phyloP scores from a whole-genome alignment of 1,140 invertebrate species.

The Drosophila lowei region DNA sequence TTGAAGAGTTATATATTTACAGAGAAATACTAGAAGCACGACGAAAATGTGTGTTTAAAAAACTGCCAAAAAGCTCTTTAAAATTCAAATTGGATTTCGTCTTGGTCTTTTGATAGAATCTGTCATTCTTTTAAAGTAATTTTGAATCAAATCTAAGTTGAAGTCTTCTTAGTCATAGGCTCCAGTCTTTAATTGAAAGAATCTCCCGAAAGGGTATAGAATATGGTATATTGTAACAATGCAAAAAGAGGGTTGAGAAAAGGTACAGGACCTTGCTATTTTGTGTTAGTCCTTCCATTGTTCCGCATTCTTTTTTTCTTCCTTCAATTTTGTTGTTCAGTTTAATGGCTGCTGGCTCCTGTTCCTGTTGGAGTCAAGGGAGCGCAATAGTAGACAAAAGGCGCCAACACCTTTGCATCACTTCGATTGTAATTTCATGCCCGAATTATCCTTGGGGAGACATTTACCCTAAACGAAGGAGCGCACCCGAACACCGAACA shows the following conservation, averaged over 20 bases:
- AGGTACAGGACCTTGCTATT: constrained; percentile 32
- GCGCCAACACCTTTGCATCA: constrained; percentile 68
- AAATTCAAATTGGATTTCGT: too few species aligned
- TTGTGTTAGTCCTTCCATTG: background rate
- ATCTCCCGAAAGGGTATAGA: too few species aligned
- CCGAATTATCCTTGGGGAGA: constrained; percentile 79
- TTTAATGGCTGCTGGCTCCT: constrained; percentile 48
- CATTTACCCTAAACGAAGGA: constrained; percentile 67
- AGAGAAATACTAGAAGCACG: too few species aligned
- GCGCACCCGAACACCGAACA: constrained; percentile 12
- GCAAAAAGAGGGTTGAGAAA: background rate
- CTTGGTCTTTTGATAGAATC: too few species aligned
- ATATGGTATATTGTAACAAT: too few species aligned
- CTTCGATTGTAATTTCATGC: constrained; percentile 80
- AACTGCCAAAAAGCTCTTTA: too few species aligned
- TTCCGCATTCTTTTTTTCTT: constrained; percentile 23
- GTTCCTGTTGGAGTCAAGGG: constrained; percentile 35
- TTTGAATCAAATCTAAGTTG: too few species aligned
- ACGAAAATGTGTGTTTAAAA: too few species aligned
- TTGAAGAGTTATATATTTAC: too few species aligned
- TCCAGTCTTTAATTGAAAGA: too few species aligned
- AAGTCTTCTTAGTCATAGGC: too few species aligned
- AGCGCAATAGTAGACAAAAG: constrained; percentile 47
- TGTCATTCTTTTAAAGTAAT: too few species aligned
- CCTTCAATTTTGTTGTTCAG: constrained; percentile 34